These are phyloP conservation scores for Andrena minutula DNA, from an alignment of 2,888 invertebrate species.

Conservation along the genomic window DNA sequence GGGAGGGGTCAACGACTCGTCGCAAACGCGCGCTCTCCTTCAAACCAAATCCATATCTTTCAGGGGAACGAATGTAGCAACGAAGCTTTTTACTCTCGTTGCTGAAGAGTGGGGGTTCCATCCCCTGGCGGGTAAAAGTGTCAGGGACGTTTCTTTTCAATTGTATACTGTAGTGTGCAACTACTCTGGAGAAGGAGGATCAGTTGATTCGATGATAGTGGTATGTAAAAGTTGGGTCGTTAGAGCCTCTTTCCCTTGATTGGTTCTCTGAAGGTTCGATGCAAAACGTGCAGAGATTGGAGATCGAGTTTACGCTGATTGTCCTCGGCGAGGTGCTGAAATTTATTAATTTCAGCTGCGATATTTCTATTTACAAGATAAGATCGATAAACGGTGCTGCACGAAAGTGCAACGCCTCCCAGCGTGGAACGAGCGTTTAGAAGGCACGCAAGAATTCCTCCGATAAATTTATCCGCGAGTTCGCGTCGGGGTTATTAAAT, in stretches of 20 bases:
- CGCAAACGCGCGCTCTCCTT: slow-evolving; percentile 24
- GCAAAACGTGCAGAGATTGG: no score
- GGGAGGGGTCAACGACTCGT: slow-evolving; percentile 65
- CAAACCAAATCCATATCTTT: slow-evolving; percentile 41
- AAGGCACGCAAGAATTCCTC: slow-evolving; percentile 31
- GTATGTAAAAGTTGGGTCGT: no score
- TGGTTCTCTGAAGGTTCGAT: no score
- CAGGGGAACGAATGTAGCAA: background rate
- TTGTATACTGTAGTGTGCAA: no score
- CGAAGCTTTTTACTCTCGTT: background rate
- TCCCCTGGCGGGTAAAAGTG: no score
- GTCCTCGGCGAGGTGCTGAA: background rate
- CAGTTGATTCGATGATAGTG: no score
- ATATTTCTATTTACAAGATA: slow-evolving; percentile 40
- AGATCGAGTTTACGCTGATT: background rate
- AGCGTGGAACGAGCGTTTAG: slow-evolving; percentile 11
- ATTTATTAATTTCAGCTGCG: slow-evolving; percentile 25
- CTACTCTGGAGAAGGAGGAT: no score
- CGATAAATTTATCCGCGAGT: slow-evolving; percentile 31
- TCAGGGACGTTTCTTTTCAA: no score
- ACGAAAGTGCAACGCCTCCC: slow-evolving; percentile 40
- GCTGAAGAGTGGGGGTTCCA: background rate
- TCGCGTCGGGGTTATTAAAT: slow-evolving; percentile 26
- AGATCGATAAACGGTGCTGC: slow-evolving; percentile 32
- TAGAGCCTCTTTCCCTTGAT: no score